Conservation (phyloP, 2,113 vertebrate species). For the Sorex araneus region DNA sequence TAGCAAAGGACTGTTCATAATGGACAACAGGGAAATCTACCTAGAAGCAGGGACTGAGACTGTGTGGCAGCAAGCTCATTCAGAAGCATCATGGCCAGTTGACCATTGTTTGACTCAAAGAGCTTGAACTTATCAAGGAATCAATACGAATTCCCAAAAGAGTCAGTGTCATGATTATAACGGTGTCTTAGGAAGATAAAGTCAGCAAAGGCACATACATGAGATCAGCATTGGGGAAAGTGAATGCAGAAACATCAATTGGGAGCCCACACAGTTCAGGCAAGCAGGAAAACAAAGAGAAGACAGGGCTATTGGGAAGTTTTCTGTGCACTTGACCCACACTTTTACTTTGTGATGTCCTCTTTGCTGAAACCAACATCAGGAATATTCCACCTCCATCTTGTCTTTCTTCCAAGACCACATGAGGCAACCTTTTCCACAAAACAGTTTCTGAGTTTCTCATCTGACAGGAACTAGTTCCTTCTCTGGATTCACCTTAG, state of each 20-base stretch:
- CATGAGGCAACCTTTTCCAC: neutral
- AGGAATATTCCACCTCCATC: neutral
- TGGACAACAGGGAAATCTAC: too few species aligned
- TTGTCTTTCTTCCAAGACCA: neutral
- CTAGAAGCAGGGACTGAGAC: neutral
- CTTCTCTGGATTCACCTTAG: neutral
- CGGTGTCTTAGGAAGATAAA: neutral
- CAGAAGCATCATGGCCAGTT: neutral
- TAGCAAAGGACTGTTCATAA: neutral
- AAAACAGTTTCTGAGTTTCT: conserved; percentile 20
- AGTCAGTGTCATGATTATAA: accelerated
- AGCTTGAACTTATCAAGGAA: neutral
- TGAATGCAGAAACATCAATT: neutral
- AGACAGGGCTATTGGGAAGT: accelerated
- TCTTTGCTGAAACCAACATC: neutral
- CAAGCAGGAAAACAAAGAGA: neutral
- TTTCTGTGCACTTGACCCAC: neutral
- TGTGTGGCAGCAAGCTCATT: neutral
- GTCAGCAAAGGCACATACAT: neutral
- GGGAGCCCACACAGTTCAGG: too few species aligned
- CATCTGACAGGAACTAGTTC: neutral
- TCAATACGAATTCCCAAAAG: neutral
- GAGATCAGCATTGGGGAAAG: neutral
- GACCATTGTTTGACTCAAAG: too few species aligned
- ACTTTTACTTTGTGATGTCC: neutral